Base-by-base conservation (phyloP, 2,888 invertebrate genomes). In the Apamea crenata region DNA sequence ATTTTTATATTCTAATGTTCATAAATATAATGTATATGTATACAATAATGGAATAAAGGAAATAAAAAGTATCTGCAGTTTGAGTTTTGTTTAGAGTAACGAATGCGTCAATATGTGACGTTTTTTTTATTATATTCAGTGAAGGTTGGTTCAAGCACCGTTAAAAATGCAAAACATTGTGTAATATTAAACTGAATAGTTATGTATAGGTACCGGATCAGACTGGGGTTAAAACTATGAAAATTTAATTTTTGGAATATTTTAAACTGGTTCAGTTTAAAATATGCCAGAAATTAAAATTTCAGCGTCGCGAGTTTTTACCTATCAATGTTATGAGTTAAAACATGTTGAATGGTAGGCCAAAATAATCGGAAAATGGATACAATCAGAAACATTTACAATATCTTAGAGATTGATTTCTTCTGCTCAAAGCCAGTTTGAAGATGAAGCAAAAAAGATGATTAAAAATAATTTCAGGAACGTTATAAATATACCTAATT, bases 141-240 rank as follows among this genome's bases (percentile, higher is more conserved):
- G 14, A 14, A 59, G 4, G 7, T 21, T 66, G 10, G 44, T 29
- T 78, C 3, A 66, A 50, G 29, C 29, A 18, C 18, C 10, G 1
- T 61, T 40, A 50, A 80, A 70, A 71, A 32, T 78, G 32, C 25
- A 53, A 29, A 70, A 53, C 2, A 44, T 8, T 25, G n/a, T 80
- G 36, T 21, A 80, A 78, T 65, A n/a, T 65, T 32, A 25, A 70
- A 44, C 32, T 16, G 16, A 63, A 70, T 53, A 40, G 36, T 74
- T 61, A 74, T 6, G 6, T 32, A n/a, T 2, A 78, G 7, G 21
- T 47, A 74, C 7, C 4, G 21, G 16, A 25, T n/a, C 21, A 56
- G 3, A 32, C 53, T 78, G 5, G 36, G 36, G 29, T 18, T 16
- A 7, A 50, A 29, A 40, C 21, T 7, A 69, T 40, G 18, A 50